Conservation (phyloP, 2,888 invertebrate genomes). For the Microctonus brassicae region DNA sequence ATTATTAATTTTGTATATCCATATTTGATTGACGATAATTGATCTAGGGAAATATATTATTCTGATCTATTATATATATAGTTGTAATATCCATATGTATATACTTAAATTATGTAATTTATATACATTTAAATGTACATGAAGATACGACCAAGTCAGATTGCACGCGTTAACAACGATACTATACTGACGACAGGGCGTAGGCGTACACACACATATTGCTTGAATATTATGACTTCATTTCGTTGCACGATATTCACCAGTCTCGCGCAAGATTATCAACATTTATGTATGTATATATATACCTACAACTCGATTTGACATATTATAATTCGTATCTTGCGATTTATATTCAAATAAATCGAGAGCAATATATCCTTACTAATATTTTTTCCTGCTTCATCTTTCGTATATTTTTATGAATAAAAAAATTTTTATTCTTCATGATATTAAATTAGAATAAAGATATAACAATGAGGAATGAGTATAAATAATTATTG, state of each 20-base stretch:
- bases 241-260: conserved; percentile 20
- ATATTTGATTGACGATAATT: too few species aligned
- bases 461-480: too few species aligned
- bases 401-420: too few species aligned
- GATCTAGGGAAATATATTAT: too few species aligned
- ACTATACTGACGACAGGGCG: conserved; percentile 12
- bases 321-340: neutral
- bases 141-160: neutral
- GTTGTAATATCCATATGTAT: neutral
- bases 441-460: too few species aligned
- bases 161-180: conserved; percentile 21
- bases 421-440: too few species aligned
- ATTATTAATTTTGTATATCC: too few species aligned
- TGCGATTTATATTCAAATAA: neutral
- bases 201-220: conserved; percentile 24
- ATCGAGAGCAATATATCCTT: neutral
- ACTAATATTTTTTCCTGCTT: neutral
- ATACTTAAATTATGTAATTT: neutral
- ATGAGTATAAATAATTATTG: too few species aligned
- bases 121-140: neutral
- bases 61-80: too few species aligned
- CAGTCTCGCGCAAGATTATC: neutral
- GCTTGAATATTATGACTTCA: conserved; percentile 31
- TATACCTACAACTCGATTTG: neutral
- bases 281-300: neutral